These are phyloP conservation scores for Hymenopus coronatus DNA, from an alignment of 2,888 invertebrate genomes.

Conservation along the genomic window DNA sequence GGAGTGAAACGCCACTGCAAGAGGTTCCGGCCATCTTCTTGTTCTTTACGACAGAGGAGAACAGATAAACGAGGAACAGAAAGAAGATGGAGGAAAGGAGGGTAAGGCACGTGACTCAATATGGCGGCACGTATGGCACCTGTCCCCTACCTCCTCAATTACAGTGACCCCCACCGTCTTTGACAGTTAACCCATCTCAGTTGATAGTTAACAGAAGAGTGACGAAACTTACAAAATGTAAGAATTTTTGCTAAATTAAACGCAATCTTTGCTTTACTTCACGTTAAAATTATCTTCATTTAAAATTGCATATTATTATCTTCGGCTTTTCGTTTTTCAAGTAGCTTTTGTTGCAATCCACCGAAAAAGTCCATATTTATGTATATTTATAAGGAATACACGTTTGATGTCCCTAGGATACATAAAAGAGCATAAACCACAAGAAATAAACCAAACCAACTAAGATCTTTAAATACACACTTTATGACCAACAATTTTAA, in stretches of 20 bases:
- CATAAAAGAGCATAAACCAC: too few relatives aligned
- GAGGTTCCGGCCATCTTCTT: not conserved
- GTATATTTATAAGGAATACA: too few relatives aligned
- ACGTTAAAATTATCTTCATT: too few relatives aligned
- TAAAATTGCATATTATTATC: too few relatives aligned
- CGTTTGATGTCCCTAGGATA: too few relatives aligned
- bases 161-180: not conserved
- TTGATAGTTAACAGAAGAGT: not conserved
- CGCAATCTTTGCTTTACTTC: not conserved
- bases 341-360: too few relatives aligned
- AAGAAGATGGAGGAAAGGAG: constrained; percentile 11
- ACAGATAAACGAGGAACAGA: constrained; percentile 6
- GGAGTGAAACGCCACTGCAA: not conserved
- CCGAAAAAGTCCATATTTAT: too few relatives aligned
- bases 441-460: too few relatives aligned
- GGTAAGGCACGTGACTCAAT: constrained; percentile 4
- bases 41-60: not conserved
- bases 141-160: not conserved
- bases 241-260: not conserved
- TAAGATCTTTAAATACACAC: too few relatives aligned
- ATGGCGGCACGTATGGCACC: constrained; percentile 6
- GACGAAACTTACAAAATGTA: not conserved
- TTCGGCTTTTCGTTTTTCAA: too few relatives aligned
- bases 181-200: not conserved
- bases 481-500: too few relatives aligned